Evolutionary conservation across 1,140 invertebrate genomes (phyloP).

Genomic region (Zaprionus camerounensis): DNA sequence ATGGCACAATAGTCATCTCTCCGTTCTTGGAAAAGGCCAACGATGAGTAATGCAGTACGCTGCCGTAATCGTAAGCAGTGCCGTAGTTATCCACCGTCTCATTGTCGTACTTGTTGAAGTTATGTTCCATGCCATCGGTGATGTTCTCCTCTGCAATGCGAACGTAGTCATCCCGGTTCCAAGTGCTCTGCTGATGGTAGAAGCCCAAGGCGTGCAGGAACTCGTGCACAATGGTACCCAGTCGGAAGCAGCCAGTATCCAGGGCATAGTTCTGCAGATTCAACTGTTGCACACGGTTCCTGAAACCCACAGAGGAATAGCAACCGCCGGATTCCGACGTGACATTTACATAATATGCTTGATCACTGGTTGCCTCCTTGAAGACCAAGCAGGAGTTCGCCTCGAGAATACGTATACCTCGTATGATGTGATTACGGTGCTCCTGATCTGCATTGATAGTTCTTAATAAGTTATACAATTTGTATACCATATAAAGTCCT

Average conservation of each 20-base stretch:
- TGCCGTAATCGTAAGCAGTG: constrained; percentile 87
- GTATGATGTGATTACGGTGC: constrained; percentile 63
- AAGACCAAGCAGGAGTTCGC: constrained; percentile 60
- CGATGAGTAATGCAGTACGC: constrained; percentile 91
- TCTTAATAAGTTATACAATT: not conserved
- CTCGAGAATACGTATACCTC: constrained; percentile 65
- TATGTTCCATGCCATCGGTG: constrained; percentile 83
- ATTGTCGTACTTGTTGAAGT: constrained; percentile 86
- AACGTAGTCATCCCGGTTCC: constrained; percentile 87
- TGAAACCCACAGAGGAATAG: constrained; percentile 85
- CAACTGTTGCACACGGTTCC: constrained; percentile 85
- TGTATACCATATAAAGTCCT: not conserved
- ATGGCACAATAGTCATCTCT: constrained; percentile 87
- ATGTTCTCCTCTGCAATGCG: constrained; percentile 87
- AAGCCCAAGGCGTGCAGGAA: constrained; percentile 88
- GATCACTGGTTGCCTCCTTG: constrained; percentile 57
- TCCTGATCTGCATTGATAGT: constrained; percentile 46
- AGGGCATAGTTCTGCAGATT: constrained; percentile 85
- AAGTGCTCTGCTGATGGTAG: constrained; percentile 87
- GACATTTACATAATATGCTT: constrained; percentile 62
- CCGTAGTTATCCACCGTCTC: constrained; percentile 85
- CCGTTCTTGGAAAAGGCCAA: constrained; percentile 90
- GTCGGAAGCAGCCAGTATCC: constrained; percentile 85
- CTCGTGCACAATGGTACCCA: constrained; percentile 88
- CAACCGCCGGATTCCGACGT: constrained; percentile 81